Evolutionary conservation across 2,113 vertebrate species (phyloP).

Genomic region (Corythornis vintsioides): DNA sequence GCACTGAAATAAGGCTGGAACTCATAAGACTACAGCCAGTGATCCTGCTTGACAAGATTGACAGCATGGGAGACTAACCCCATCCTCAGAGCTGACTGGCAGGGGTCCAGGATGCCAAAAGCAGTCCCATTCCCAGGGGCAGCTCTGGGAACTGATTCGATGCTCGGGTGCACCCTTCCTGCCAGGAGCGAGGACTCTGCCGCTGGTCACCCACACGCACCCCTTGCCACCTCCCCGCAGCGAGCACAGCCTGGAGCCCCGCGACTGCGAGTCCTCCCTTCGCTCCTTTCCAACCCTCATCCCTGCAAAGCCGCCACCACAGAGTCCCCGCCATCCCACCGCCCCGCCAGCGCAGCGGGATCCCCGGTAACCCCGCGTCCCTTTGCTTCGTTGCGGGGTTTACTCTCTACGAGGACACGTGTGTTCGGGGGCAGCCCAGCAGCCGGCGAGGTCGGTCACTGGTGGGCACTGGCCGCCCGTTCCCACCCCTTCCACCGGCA

Average conservation of each 20-base stretch:
- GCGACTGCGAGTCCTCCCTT: not conserved
- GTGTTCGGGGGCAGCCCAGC: too few relatives aligned
- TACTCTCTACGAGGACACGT: too few relatives aligned
- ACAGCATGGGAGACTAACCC: fast-evolving
- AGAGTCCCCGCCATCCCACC: not conserved
- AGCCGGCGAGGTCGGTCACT: too few relatives aligned
- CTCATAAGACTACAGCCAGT: not conserved
- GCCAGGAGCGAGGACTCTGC: fast-evolving
- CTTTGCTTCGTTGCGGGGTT: too few relatives aligned
- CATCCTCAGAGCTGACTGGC: not conserved
- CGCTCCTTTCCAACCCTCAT: too few relatives aligned
- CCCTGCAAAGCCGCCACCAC: not conserved
- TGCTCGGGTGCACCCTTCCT: not conserved
- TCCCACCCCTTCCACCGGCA: too few relatives aligned
- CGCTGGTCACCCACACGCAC: fast-evolving
- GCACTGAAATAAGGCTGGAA: not conserved
- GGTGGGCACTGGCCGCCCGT: too few relatives aligned
- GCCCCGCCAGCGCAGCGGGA: fast-evolving
- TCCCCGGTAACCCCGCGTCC: fast-evolving
- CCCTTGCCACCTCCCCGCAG: fast-evolving
- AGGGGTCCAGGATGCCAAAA: not conserved
- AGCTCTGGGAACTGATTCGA: not conserved
- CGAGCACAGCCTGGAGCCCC: fast-evolving
- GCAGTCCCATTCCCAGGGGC: not conserved
- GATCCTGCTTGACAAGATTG: not conserved